phyloP scores from a whole-genome alignment of 2,113 vertebrate genomes.

The Dipodomys ordii region DNA sequence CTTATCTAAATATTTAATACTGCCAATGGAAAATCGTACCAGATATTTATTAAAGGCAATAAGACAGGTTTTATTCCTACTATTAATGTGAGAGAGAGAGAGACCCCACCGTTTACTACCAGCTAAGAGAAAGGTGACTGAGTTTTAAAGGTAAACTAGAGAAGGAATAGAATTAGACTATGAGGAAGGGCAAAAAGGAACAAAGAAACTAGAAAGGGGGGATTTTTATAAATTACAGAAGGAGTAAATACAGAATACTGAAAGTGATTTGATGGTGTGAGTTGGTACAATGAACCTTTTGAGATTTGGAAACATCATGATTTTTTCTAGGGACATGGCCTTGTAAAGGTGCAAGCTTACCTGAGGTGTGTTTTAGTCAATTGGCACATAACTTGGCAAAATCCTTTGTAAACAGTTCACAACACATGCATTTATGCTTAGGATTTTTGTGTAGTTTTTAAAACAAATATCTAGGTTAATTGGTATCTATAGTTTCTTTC shows the following conservation, averaged over 20 bases:
- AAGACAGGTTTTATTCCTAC: background rate
- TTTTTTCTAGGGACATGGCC: background rate
- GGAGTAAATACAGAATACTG: background rate
- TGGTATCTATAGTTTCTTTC: background rate
- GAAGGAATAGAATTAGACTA: background rate
- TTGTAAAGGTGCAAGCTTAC: background rate
- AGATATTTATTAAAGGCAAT: background rate
- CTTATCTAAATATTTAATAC: background rate
- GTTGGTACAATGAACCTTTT: background rate
- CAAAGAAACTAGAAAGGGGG: rapidly evolving
- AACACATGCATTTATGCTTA: background rate
- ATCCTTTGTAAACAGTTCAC: background rate
- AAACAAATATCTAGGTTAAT: background rate
- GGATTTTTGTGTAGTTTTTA: background rate
- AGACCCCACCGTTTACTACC: background rate
- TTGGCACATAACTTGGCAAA: background rate
- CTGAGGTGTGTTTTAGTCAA: background rate
- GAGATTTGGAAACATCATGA: background rate
- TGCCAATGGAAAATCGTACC: background rate
- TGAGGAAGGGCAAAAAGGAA: background rate
- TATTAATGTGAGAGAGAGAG: background rate
- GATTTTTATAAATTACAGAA: background rate
- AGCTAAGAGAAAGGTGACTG: background rate
- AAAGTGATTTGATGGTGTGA: background rate
- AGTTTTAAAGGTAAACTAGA: background rate